Conservation (phyloP, 2,888 invertebrate genomes). For the Pterobdella sp. region DNA sequence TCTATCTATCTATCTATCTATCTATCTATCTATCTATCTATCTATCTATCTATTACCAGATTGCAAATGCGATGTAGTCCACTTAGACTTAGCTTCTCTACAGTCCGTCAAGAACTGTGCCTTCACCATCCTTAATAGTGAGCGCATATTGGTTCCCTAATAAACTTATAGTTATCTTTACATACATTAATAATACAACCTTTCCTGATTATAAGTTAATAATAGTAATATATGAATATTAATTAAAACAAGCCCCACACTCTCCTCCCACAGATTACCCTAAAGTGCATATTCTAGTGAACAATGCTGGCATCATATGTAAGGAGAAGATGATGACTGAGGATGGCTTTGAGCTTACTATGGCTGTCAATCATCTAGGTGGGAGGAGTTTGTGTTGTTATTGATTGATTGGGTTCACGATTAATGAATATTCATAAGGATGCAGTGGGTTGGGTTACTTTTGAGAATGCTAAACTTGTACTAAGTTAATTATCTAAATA, state of each 20-base stretch:
- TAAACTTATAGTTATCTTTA: background rate
- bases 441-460: no score
- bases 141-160: background rate
- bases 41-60: no score
- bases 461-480: no score
- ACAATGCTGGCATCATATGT: conserved; percentile 37
- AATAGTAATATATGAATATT: no score
- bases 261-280: conserved; percentile 19
- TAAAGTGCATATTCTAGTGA: conserved; percentile 37
- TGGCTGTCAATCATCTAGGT: conserved; percentile 39
- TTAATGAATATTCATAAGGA: no score
- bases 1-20: no score
- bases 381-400: background rate
- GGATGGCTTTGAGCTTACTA: conserved; percentile 38
- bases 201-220: no score
- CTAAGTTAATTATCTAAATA: no score
- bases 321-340: conserved; percentile 29
- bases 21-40: no score
- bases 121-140: background rate
- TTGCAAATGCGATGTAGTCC: background rate
- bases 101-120: background rate
- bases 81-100: background rate
- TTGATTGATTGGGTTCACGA: no score
- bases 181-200: no score
- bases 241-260: no score